Conservation (phyloP, 2,888 invertebrate genomes). For the Drosophila anomalipes region DNA sequence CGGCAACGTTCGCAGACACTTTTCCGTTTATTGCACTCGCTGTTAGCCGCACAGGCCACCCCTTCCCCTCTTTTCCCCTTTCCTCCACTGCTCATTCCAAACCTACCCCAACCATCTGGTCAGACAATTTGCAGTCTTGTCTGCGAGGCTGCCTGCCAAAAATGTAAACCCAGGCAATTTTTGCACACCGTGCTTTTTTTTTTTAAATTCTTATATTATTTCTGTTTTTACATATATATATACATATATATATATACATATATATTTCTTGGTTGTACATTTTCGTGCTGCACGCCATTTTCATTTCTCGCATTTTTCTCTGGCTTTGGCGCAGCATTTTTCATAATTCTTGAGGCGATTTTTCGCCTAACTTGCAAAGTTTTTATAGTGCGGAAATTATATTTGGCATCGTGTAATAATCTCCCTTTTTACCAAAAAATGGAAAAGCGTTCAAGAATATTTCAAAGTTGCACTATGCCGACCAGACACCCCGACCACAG, state of each 20-base stretch:
- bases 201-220: conserved; percentile 27
- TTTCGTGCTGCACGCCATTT: conserved; percentile 78
- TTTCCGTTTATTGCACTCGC: conserved; percentile 75
- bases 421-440: conserved; percentile 57
- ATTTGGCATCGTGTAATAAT: conserved; percentile 75
- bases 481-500: conserved; percentile 7
- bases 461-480: conserved; percentile 77
- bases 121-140: conserved; percentile 77
- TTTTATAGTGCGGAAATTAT: conserved; percentile 67
- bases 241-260: conserved; percentile 5
- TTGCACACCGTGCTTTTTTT: conserved; percentile 52
- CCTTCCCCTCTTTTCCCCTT: not conserved
- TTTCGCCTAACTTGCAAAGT: conserved; percentile 54
- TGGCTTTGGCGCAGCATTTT: conserved; percentile 70
- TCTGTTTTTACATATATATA: conserved; percentile 17
- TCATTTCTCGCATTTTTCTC: conserved; percentile 59
- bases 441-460: conserved; percentile 53
- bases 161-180: conserved; percentile 78
- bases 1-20: conserved; percentile 60
- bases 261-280: conserved; percentile 43
- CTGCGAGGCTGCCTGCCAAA: conserved; percentile 71
- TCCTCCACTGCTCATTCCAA: not conserved
- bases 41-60: not conserved
- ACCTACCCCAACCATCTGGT: conserved; percentile 47
- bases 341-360: conserved; percentile 77